These are phyloP conservation scores for Polietes domitor DNA, from an alignment of 2,888 invertebrate species.

Conservation along the genomic window DNA sequence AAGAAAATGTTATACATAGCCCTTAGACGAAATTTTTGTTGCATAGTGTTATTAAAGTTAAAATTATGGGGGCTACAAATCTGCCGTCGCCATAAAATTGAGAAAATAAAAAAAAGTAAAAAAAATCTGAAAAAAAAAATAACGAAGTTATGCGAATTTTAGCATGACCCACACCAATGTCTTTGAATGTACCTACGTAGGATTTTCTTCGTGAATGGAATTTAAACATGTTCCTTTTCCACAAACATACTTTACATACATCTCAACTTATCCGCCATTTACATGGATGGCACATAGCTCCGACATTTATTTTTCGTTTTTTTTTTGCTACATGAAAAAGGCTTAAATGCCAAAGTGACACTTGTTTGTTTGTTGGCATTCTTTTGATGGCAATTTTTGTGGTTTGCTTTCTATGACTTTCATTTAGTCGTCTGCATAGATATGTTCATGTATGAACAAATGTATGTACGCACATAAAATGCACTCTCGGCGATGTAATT, in stretches of 20 bases:
- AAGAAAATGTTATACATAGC: too few relatives aligned
- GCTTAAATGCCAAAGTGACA: neutral
- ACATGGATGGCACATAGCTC: neutral
- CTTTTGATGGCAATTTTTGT: neutral
- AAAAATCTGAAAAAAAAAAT: too few relatives aligned
- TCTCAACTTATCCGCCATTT: neutral
- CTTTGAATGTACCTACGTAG: too few relatives aligned
- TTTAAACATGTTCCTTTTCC: neutral
- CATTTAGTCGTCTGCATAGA: neutral
- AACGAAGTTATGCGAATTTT: too few relatives aligned
- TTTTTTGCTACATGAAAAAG: constrained; percentile 2
- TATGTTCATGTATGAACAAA: neutral
- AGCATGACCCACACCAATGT: too few relatives aligned
- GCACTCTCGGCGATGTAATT: constrained; percentile 28
- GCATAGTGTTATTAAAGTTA: too few relatives aligned
- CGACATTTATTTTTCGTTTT: neutral
- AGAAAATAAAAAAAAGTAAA: too few relatives aligned
- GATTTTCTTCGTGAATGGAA: neutral
- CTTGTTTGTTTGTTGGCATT: constrained; percentile 26
- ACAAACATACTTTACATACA: neutral
- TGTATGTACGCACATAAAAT: neutral
- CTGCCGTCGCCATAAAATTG: too few relatives aligned
- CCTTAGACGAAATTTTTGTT: too few relatives aligned
- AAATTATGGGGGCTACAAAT: too few relatives aligned
- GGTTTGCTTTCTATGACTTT: neutral